phyloP scores from a whole-genome alignment of 2,888 invertebrate genomes.

The Melinopterus prodromus region DNA sequence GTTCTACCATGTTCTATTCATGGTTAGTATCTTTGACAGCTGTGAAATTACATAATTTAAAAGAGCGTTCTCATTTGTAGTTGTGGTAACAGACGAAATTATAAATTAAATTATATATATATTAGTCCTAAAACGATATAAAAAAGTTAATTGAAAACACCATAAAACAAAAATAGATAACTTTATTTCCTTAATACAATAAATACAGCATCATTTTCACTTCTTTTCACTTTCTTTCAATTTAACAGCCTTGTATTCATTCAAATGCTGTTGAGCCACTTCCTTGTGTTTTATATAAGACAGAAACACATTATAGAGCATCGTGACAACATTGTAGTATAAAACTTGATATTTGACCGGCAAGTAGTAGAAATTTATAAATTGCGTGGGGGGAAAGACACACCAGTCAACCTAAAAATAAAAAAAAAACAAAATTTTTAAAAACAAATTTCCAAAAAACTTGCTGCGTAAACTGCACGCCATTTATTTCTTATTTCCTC shows the following conservation, averaged over 20 bases:
- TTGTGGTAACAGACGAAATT: too few relatives aligned
- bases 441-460: slow-evolving; percentile 46
- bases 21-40: too few relatives aligned
- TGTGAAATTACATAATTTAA: too few relatives aligned
- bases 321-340: slow-evolving; percentile 86
- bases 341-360: slow-evolving; percentile 84
- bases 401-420: slow-evolving; percentile 80
- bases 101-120: too few relatives aligned
- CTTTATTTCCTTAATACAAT: slow-evolving; percentile 16
- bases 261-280: slow-evolving; percentile 19
- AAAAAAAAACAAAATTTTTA: background rate
- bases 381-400: slow-evolving; percentile 92
- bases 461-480: slow-evolving; percentile 75
- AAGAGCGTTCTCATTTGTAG: too few relatives aligned
- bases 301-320: slow-evolving; percentile 87
- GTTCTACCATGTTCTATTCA: too few relatives aligned
- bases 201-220: background rate
- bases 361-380: slow-evolving; percentile 88
- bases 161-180: background rate
- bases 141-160: too few relatives aligned
- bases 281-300: slow-evolving; percentile 85
- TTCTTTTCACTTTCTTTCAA: too few relatives aligned
- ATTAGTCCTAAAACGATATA: too few relatives aligned
- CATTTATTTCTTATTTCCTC: slow-evolving; percentile 76
- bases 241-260: background rate